Evolutionary conservation across 35 echinoderm and acorn worm genomes (phyloP).

Genomic region (Heliocidaris tuberculata): DNA sequence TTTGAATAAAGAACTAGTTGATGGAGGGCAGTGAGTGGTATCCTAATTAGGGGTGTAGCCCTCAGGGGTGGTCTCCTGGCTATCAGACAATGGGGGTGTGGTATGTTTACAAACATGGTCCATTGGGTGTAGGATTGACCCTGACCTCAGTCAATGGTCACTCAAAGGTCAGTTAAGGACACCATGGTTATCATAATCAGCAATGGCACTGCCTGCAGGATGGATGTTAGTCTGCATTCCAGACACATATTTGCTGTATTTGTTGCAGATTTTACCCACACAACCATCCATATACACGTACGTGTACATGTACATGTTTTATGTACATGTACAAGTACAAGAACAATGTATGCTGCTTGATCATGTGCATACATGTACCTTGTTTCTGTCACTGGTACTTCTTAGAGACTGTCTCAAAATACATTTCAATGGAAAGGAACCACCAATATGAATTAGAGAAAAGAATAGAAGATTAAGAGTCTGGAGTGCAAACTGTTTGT

Average conservation of each 20-base stretch:
- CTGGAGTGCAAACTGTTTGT: too few species aligned
- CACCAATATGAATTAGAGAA: too few species aligned
- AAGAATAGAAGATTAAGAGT: too few species aligned
- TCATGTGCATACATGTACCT: too few species aligned
- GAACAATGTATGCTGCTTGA: too few species aligned
- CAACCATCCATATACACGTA: too few species aligned
- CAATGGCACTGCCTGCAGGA: neutral
- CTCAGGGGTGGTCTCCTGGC: neutral
- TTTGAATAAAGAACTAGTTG: neutral
- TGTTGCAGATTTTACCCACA: too few species aligned
- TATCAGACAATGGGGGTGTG: neutral
- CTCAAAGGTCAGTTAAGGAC: neutral
- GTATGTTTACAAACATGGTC: conserved; percentile 10
- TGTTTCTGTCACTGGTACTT: too few species aligned
- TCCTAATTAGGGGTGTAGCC: conserved; percentile 14
- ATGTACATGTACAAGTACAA: too few species aligned
- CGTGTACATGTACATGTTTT: too few species aligned
- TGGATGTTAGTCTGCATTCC: neutral
- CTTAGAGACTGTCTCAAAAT: too few species aligned
- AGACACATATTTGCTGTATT: neutral
- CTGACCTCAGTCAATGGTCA: neutral
- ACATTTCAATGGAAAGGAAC: too few species aligned
- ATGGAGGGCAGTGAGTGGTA: neutral
- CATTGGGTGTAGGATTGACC: neutral
- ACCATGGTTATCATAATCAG: neutral